phyloP scores from a whole-genome alignment of 2,113 vertebrate genomes.

The Odocoileus hemionus region DNA sequence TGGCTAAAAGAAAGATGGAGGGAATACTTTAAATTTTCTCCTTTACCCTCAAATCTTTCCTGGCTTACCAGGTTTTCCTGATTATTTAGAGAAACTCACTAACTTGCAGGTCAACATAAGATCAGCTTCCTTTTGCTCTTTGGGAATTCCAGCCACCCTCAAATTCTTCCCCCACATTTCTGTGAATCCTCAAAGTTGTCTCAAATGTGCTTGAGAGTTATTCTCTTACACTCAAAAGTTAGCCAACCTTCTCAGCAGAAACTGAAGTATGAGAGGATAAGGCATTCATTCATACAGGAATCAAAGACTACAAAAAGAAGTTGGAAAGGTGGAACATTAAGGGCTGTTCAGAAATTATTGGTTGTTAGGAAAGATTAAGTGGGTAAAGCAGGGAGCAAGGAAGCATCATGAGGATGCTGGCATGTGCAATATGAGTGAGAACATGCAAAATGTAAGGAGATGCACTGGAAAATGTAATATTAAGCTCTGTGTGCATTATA shows the following conservation, averaged over 20 bases:
- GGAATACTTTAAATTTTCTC: background rate
- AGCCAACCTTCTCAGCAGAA: background rate
- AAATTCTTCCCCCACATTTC: background rate
- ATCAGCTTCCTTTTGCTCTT: background rate
- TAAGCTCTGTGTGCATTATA: background rate
- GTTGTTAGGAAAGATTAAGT: background rate
- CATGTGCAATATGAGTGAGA: background rate
- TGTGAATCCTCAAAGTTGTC: background rate
- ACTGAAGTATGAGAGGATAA: background rate
- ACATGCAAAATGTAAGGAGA: background rate
- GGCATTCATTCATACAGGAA: background rate
- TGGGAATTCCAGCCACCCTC: background rate
- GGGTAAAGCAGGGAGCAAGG: background rate
- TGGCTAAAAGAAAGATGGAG: background rate
- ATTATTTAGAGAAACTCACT: background rate
- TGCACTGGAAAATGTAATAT: background rate
- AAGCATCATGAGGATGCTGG: fast-evolving
- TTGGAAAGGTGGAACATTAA: background rate
- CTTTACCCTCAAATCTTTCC: background rate
- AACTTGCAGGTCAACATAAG: background rate
- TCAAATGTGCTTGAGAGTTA: background rate
- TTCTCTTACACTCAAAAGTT: background rate
- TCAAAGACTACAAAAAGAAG: background rate
- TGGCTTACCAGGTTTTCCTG: background rate
- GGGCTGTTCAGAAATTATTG: background rate